Percentiles rank a stretch among this genome's conserved stretches.
phyloP scores from a whole-genome alignment of 2,797 vertebrate genomes.

The Sternotherus odoratus region DNA sequence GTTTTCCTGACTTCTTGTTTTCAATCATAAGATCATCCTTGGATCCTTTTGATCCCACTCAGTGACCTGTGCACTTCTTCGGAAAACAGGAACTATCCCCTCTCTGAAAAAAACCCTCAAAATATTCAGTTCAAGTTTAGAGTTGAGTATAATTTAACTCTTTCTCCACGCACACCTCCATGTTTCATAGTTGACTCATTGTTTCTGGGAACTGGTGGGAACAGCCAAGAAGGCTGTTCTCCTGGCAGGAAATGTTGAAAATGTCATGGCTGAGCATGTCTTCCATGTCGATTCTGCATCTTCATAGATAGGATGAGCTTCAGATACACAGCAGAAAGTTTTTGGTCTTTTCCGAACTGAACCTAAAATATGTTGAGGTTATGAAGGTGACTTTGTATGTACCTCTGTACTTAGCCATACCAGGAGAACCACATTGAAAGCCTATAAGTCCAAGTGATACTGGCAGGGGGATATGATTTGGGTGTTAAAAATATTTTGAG shows the following conservation, averaged over 20 bases:
- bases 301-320: neutral
- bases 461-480: neutral
- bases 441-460: neutral
- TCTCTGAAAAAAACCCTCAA: fast-evolving
- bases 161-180: neutral
- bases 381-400: neutral
- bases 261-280: neutral
- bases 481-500: fast-evolving
- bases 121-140: neutral
- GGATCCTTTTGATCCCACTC: neutral
- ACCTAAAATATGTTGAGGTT: neutral
- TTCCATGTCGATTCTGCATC: neutral
- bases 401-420: neutral
- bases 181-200: fast-evolving
- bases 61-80: neutral
- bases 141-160: neutral
- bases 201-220: neutral
- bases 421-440: fast-evolving
- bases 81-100: neutral
- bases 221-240: neutral
- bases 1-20: neutral
- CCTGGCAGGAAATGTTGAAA: neutral
- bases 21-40: fast-evolving
- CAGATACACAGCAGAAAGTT: neutral
- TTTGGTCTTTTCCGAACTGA: neutral